phyloP scores from a whole-genome alignment of 2,113 vertebrate species.

The Carassius auratus region DNA sequence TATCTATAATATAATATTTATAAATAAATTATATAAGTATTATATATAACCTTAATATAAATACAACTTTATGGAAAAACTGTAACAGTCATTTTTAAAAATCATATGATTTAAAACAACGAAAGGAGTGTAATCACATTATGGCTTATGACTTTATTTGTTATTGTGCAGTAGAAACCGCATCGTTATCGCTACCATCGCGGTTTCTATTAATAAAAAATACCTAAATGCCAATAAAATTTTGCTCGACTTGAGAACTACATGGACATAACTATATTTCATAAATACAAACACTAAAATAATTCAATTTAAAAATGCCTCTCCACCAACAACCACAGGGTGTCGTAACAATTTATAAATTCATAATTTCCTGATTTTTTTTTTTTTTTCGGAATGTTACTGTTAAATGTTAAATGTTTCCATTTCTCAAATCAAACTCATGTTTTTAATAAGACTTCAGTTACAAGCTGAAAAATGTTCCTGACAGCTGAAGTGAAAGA shows the following conservation, averaged over 20 bases:
- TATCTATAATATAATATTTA: too few species aligned
- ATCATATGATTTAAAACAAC: too few species aligned
- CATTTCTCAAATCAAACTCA: not conserved
- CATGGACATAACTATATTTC: not conserved
- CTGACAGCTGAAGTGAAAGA: not conserved
- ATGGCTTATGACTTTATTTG: not conserved
- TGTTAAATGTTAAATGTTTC: not conserved
- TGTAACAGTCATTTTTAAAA: too few species aligned
- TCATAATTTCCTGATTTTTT: not conserved
- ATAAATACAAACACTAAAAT: not conserved
- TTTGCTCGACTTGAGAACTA: not conserved
- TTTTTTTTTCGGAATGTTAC: not conserved
- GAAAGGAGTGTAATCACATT: not conserved
- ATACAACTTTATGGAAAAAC: too few species aligned
- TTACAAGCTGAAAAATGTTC: not conserved
- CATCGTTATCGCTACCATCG: not conserved
- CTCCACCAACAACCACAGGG: too few species aligned
- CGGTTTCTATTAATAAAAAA: not conserved
- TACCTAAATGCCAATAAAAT: not conserved
- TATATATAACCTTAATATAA: too few species aligned
- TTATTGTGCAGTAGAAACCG: not conserved
- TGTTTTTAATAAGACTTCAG: not conserved
- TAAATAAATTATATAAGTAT: too few species aligned
- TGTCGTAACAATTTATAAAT: not conserved
- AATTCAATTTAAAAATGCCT: not conserved